These are phyloP conservation scores for Eretmocerus hayati DNA, from an alignment of 2,888 invertebrate species.

Conservation along the genomic window DNA sequence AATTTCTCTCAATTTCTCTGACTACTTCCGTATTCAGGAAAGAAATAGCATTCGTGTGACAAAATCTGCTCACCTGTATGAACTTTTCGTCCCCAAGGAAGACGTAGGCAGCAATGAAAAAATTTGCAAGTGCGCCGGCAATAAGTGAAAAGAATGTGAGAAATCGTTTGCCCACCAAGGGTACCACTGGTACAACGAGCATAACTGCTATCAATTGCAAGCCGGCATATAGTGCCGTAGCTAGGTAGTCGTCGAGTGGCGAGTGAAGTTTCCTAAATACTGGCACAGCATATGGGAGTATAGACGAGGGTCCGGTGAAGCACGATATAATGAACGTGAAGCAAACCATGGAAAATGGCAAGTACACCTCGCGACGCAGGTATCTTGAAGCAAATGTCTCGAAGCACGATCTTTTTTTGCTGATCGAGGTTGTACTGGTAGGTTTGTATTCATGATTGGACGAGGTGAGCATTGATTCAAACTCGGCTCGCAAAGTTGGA, in stretches of 20 bases:
- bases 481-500: not conserved
- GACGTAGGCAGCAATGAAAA: not conserved
- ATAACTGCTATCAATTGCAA: not conserved
- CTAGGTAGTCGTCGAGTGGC: conserved; percentile 7
- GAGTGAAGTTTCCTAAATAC: conserved; percentile 5
- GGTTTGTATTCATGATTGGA: too few relatives aligned
- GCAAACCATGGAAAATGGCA: conserved; percentile 5
- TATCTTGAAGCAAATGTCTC: too few relatives aligned
- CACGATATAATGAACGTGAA: conserved; percentile 6
- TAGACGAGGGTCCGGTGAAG: conserved; percentile 4
- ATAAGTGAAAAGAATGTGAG: conserved; percentile 1
- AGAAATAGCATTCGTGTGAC: too few relatives aligned
- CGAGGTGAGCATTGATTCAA: not conserved
- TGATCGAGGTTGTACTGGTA: not conserved
- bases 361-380: not conserved
- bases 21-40: too few relatives aligned
- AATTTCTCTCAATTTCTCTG: too few relatives aligned
- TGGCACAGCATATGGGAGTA: conserved; percentile 2
- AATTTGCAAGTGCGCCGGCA: not conserved
- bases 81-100: not conserved
- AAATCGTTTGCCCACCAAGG: conserved; percentile 1
- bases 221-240: conserved; percentile 2
- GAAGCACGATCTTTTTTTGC: not conserved
- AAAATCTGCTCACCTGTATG: too few relatives aligned
- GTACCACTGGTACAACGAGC: not conserved